phyloP scores from a whole-genome alignment of 2,888 invertebrate species.

The Argyra leucocephala region DNA sequence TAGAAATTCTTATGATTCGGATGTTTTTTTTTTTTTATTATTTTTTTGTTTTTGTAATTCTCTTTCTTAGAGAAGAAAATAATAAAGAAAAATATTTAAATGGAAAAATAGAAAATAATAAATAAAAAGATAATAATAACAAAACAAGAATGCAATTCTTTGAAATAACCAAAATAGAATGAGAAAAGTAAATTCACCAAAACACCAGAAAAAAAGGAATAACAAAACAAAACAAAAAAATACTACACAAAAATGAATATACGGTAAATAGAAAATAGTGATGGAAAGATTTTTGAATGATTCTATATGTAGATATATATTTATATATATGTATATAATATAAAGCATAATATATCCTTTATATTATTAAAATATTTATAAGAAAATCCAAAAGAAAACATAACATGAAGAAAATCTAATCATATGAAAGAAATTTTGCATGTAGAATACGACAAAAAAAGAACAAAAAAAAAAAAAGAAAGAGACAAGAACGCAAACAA shows the following conservation, averaged over 20 bases:
- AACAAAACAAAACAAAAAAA: background rate
- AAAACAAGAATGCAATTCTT: background rate
- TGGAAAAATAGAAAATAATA: too few species aligned
- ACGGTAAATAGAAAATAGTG: background rate
- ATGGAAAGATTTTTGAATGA: background rate
- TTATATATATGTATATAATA: too few species aligned
- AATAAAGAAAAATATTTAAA: too few species aligned
- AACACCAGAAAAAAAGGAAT: background rate
- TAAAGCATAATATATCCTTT: too few species aligned
- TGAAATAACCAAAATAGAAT: background rate
- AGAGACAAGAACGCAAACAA: background rate
- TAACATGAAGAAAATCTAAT: background rate
- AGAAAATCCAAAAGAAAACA: background rate
- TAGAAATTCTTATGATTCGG: too few species aligned
- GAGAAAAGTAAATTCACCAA: background rate
- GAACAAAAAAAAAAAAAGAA: background rate
- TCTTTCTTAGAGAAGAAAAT: too few species aligned
- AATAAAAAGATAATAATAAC: background rate
- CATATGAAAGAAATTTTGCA: background rate
- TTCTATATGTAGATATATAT: too few species aligned
- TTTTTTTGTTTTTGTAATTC: too few species aligned
- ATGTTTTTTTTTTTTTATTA: too few species aligned
- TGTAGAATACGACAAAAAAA: too few species aligned
- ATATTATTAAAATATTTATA: background rate
- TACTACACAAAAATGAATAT: too few species aligned